Conservation (phyloP, 2,888 invertebrate genomes). For the Barypeithes pellucidus region DNA sequence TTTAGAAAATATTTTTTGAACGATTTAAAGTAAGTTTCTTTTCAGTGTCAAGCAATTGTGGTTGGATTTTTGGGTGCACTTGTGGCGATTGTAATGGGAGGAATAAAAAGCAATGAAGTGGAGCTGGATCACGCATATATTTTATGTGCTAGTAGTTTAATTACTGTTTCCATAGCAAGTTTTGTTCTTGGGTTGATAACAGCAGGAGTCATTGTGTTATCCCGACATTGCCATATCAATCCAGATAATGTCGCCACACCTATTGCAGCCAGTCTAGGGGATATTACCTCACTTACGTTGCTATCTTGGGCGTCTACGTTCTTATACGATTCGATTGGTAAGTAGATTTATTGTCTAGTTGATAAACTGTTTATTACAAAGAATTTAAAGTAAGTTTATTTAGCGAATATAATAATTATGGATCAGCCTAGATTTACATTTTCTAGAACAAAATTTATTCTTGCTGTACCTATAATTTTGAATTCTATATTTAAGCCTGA, state of each 20-base stretch:
- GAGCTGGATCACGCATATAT: constrained; percentile 80
- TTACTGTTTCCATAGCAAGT: constrained; percentile 85
- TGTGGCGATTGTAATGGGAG: constrained; percentile 80
- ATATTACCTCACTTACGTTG: constrained; percentile 80
- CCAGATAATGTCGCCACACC: constrained; percentile 89
- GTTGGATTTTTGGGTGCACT: constrained; percentile 82
- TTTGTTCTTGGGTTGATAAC: constrained; percentile 82
- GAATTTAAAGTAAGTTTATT: no score
- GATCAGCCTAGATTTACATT: no score
- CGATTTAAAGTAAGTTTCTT: constrained; percentile 48
- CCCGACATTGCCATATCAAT: constrained; percentile 80
- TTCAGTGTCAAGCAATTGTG: constrained; percentile 80
- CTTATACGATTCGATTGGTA: constrained; percentile 75
- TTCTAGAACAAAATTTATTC: no score
- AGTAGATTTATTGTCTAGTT: no score
- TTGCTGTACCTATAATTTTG: no score
- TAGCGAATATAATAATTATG: no score
- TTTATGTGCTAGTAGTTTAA: constrained; percentile 82
- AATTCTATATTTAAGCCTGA: no score
- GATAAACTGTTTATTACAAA: no score
- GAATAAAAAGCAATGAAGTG: constrained; percentile 77
- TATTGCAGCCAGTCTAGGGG: constrained; percentile 86
- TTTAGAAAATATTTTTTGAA: no score
- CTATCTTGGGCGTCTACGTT: constrained; percentile 76
- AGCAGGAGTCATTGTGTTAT: constrained; percentile 80